Base-by-base conservation (phyloP, 2,888 invertebrate genomes). In the Xestobium rufovillosum region DNA sequence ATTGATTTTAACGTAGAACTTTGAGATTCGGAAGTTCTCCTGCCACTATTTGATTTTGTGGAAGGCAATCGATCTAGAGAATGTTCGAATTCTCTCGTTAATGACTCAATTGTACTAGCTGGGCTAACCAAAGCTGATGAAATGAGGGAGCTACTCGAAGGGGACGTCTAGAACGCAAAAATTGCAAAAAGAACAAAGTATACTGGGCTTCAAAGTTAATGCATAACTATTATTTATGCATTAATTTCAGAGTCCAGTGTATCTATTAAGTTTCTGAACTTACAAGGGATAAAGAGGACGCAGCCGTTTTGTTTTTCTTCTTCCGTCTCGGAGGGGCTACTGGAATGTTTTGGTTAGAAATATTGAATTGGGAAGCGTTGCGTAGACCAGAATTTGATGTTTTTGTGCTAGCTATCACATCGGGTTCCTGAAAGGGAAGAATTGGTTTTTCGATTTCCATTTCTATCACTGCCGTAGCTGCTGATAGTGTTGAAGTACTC, bases 361-460 rank as follows among this genome's bases (percentile, higher is more conserved):
- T 34, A 12, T 39, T 48, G n/a, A n/a, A n/a, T 31, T 65, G 58
- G 36, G 36, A 46, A 42, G 62, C n/a, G n/a, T 19, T 19, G 60
- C 59, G 69, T 67, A 45, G 69, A 51, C 43, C 69, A 64, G 65
- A 69, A 68, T 63, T 66, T 3, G 67, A 66, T 38, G 78, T 69
- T 60, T 91, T 92, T 44, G 91, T 88, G 68, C 91, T 92, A 39
- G 89, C 88, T 51, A 92, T 89, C 55, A 92, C 88, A 68, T 94
- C 92, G 2, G 92, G 92, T 65, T 91, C 91, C 59, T 80, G 79
- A 60, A 78, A 70, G 31, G 71, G 69, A 41, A 72, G 55, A 49
- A 66, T 67, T 17, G 49, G 39, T 45, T 51, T 52, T 17, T 52
- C 52, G 19, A 26, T 15, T 8, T 19, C 14, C 13, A 33, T 38